Conservation (phyloP, 2,888 invertebrate genomes). For the Volucella zonaria region DNA sequence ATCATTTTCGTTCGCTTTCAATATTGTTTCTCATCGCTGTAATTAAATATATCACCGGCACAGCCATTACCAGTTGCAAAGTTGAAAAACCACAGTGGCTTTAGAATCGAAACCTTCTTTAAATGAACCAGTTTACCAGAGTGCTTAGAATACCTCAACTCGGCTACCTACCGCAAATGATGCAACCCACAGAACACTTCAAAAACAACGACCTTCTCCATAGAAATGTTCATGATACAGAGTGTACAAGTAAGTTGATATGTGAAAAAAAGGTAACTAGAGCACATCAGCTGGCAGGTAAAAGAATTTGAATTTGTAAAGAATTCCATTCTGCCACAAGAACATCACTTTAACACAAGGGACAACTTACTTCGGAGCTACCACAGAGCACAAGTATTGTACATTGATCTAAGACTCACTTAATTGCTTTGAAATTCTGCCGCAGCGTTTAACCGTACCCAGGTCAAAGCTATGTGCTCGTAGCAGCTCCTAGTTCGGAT, state of each 20-base stretch:
- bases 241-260: constrained; percentile 9
- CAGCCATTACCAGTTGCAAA: no score
- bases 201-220: constrained; percentile 50
- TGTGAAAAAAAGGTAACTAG: constrained; percentile 40
- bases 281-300: constrained; percentile 40
- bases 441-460: constrained; percentile 25
- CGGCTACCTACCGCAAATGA: background rate
- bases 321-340: constrained; percentile 47
- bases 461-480: constrained; percentile 4
- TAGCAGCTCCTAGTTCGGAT: constrained; percentile 29
- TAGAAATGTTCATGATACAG: constrained; percentile 48
- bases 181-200: background rate
- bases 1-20: no score
- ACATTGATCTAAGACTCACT: constrained; percentile 19
- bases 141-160: no score
- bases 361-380: constrained; percentile 22
- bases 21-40: no score
- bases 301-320: constrained; percentile 51
- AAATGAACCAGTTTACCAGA: no score
- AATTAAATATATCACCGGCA: no score
- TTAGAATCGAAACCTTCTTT: no score
- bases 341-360: constrained; percentile 13
- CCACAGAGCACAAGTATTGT: constrained; percentile 41
- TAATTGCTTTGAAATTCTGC: constrained; percentile 41
- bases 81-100: no score